Conservation (phyloP, 2,888 invertebrate genomes). For the Sisyra nigra region DNA sequence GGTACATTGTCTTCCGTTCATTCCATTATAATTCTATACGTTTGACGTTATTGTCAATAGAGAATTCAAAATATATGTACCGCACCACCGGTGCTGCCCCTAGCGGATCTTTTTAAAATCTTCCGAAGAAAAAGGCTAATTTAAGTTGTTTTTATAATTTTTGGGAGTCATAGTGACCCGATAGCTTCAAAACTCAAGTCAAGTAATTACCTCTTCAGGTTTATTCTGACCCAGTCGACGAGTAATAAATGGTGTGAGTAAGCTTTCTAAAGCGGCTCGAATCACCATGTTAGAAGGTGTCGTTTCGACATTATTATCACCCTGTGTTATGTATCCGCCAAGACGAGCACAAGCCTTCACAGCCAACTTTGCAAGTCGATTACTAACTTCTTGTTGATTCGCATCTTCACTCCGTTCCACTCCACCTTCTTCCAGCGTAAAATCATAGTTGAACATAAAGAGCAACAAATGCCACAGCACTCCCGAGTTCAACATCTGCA, state of each 20-base stretch:
- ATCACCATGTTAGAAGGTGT: slow-evolving; percentile 40
- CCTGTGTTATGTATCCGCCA: slow-evolving; percentile 45
- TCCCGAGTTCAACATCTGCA: slow-evolving; percentile 68
- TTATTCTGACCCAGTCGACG: slow-evolving; percentile 54
- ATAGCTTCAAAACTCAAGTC: too few relatives aligned
- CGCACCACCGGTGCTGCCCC: too few relatives aligned
- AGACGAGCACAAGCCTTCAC: slow-evolving; percentile 72
- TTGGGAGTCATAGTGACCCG: too few relatives aligned
- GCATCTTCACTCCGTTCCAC: slow-evolving; percentile 41
- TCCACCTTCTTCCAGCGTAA: slow-evolving; percentile 92
- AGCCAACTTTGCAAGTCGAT: slow-evolving; percentile 77
- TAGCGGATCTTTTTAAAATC: too few relatives aligned
- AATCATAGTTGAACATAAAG: slow-evolving; percentile 89
- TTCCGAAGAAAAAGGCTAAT: too few relatives aligned
- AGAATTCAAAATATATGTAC: too few relatives aligned
- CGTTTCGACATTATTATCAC: slow-evolving; percentile 19
- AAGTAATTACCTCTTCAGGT: slow-evolving; percentile 52
- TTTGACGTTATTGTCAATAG: too few relatives aligned
- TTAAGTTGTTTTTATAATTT: too few relatives aligned
- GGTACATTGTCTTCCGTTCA: too few relatives aligned
- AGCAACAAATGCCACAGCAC: slow-evolving; percentile 83
- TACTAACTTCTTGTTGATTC: slow-evolving; percentile 31
- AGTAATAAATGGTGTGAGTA: slow-evolving; percentile 80
- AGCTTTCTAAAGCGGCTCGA: slow-evolving; percentile 36
- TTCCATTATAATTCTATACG: too few relatives aligned